These are phyloP conservation scores for Folsomia candida DNA, from an alignment of 2,888 invertebrate genomes.

Conservation along the genomic window DNA sequence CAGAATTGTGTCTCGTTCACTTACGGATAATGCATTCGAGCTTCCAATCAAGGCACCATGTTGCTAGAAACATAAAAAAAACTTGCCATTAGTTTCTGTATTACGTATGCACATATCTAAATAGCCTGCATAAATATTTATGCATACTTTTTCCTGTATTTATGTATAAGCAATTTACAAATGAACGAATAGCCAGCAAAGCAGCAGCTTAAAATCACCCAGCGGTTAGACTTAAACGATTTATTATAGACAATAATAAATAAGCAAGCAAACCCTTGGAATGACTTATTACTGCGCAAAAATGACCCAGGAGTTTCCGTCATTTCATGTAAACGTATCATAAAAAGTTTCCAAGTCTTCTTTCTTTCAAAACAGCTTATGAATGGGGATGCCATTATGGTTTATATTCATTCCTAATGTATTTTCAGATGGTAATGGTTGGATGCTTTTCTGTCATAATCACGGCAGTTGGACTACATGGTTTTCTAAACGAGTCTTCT, in stretches of 20 bases:
- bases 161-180: not conserved
- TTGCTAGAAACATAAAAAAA: conserved; percentile 59
- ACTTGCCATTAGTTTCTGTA: conserved; percentile 4
- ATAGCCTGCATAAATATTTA: no score
- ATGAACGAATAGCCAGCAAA: not conserved
- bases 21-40: conserved; percentile 83
- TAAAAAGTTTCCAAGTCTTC: conserved; percentile 10
- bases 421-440: not conserved
- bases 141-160: not conserved
- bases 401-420: not conserved
- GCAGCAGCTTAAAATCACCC: no score
- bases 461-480: no score
- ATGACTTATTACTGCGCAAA: conserved; percentile 2
- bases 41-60: conserved; percentile 93
- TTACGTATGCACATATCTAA: no score
- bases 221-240: conserved; percentile 11
- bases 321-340: conserved; percentile 12
- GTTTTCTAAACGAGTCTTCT: not conserved
- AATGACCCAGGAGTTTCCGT: not conserved
- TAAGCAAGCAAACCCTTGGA: conserved; percentile 20
- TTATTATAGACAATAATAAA: conserved; percentile 9
- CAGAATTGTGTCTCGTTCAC: no score
- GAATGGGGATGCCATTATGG: not conserved
- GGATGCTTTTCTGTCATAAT: conserved; percentile 16
- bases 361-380: not conserved